Evolutionary conservation across 2,797 vertebrate genomes (phyloP).

Genomic region (Anolis apletophallus): DNA sequence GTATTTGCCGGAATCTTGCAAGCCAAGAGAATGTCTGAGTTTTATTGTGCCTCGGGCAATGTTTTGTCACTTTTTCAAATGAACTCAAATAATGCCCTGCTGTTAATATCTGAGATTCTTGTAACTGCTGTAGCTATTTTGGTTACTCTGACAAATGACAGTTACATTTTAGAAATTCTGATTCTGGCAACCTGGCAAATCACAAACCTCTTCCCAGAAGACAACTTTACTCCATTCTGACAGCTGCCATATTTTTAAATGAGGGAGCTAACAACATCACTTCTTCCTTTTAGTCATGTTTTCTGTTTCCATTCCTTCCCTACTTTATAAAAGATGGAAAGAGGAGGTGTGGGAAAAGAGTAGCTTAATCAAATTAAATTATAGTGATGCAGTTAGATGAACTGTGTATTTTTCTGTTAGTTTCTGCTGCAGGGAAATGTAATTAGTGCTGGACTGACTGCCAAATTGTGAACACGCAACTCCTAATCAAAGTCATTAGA

Average conservation of each 20-base stretch:
- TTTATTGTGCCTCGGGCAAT: no score
- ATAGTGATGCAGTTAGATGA: not conserved
- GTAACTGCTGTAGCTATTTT: constrained; percentile 22
- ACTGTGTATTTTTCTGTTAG: not conserved
- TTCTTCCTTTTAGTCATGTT: not conserved
- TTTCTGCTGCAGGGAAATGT: not conserved
- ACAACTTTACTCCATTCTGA: not conserved
- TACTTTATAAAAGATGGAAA: not conserved
- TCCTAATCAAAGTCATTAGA: constrained; percentile 2
- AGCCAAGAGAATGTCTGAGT: not conserved
- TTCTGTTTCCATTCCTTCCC: not conserved
- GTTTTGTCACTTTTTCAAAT: not conserved
- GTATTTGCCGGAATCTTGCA: not conserved
- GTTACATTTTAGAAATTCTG: constrained; percentile 12
- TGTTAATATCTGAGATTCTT: not conserved
- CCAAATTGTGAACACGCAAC: not conserved
- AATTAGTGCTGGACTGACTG: not conserved
- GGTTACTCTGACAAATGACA: constrained; percentile 1
- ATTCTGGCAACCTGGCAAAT: not conserved
- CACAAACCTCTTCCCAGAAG: constrained; percentile 11
- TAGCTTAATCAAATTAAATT: constrained; percentile 15
- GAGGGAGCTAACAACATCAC: not conserved
- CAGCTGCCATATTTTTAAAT: constrained; percentile 1
- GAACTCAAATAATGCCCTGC: not conserved
- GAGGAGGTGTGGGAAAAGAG: not conserved